Percentiles rank a stretch among this genome's conserved stretches.
Conservation (phyloP, 2,888 invertebrate species). For the Drosophila mimica region DNA sequence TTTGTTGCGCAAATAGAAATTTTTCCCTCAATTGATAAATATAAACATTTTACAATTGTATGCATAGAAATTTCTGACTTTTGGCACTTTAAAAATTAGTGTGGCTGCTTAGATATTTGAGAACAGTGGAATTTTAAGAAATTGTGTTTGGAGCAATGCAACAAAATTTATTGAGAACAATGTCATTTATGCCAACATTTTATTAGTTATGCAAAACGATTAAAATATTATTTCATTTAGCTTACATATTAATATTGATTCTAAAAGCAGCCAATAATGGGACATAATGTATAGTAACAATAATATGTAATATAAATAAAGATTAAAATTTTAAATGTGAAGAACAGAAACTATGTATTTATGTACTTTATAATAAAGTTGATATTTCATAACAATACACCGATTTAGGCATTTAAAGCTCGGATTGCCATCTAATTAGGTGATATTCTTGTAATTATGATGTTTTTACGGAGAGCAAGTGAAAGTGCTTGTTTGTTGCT, state of each 20-base stretch:
- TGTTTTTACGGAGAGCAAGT: not conserved
- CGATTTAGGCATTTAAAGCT: not conserved
- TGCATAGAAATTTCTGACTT: constrained; percentile 7
- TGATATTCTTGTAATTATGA: not conserved
- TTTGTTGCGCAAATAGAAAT: constrained; percentile 18
- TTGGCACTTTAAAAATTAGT: constrained; percentile 5
- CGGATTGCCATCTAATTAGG: not conserved
- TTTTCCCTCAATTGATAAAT: constrained; percentile 4
- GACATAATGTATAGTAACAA: not conserved
- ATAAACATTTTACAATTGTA: constrained; percentile 26
- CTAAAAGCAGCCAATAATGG: not conserved
- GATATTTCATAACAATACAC: not conserved
- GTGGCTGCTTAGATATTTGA: constrained; percentile 1
- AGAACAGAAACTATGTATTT: not conserved
- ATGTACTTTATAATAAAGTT: not conserved
- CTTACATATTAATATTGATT: no score
- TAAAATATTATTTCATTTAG: not conserved
- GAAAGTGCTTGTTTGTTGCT: not conserved
- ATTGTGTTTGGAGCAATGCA: not conserved
- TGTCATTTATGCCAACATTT: not conserved
- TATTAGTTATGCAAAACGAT: not conserved
- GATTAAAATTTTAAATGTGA: not conserved
- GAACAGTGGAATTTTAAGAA: not conserved
- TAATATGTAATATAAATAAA: not conserved
- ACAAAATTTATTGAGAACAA: not conserved